A percentile compares a stretch with the other conserved stretches of the same genome.
Evolutionary conservation across 2,888 invertebrate species (phyloP).

Genomic region (Cosmorhoe ocellata): DNA sequence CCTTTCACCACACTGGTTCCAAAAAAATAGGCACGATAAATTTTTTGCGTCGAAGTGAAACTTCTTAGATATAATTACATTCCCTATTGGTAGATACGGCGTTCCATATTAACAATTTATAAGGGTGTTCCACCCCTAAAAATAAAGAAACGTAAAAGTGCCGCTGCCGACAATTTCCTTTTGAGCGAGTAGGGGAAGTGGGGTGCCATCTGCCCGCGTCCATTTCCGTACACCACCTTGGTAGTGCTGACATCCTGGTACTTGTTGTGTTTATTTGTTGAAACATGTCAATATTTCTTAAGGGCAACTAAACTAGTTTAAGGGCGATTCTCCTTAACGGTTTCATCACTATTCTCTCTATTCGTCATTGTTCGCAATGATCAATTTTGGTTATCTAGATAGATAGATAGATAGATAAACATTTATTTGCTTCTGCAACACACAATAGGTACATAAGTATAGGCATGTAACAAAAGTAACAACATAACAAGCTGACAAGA

Average conservation of each 20-base stretch:
- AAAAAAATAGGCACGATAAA: too few relatives aligned
- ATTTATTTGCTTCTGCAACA: too few relatives aligned
- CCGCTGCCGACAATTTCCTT: constrained; percentile 60
- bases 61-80: not conserved
- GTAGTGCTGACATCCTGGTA: constrained; percentile 48
- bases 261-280: constrained; percentile 4
- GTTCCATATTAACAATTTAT: constrained; percentile 50
- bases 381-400: too few relatives aligned
- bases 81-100: constrained; percentile 33
- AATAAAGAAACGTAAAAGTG: constrained; percentile 55
- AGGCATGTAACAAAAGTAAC: too few relatives aligned
- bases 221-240: constrained; percentile 37
- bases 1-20: too few relatives aligned
- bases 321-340: too few relatives aligned
- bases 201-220: constrained; percentile 46
- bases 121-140: constrained; percentile 69
- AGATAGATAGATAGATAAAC: too few relatives aligned
- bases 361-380: too few relatives aligned
- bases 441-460: too few relatives aligned
- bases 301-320: too few relatives aligned
- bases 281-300: not conserved
- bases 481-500: too few relatives aligned
- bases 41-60: constrained; percentile 3
- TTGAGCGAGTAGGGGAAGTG: constrained; percentile 39
- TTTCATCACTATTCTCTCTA: too few relatives aligned